Evolutionary conservation across 2,113 vertebrate species (phyloP).

Genomic region (Dasyurus viverrinus): DNA sequence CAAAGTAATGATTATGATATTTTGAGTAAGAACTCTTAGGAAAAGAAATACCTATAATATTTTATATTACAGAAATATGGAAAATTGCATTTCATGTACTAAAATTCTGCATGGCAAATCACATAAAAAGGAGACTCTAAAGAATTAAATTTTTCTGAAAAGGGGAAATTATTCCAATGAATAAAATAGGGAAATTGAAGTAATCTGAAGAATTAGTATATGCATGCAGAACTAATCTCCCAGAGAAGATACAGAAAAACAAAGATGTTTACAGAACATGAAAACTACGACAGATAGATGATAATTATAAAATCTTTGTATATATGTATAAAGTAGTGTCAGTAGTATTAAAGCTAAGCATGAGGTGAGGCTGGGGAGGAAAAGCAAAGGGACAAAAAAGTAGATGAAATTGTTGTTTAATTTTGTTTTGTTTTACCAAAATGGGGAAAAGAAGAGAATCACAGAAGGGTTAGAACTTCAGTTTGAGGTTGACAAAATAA

Average conservation of each 20-base stretch:
- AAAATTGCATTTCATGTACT: not conserved
- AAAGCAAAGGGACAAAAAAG: not conserved
- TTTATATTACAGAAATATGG: not conserved
- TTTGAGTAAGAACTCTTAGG: not conserved
- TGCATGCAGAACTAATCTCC: not conserved
- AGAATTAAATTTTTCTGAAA: not conserved
- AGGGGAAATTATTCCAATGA: not conserved
- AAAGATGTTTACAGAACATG: not conserved
- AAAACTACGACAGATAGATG: not conserved
- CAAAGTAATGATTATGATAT: not conserved
- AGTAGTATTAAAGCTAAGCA: not conserved
- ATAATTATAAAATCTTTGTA: not conserved
- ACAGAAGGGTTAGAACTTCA: not conserved
- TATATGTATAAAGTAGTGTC: not conserved
- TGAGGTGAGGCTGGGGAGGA: not conserved
- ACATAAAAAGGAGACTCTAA: not conserved
- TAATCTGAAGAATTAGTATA: not conserved
- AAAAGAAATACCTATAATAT: not conserved
- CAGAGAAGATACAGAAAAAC: not conserved
- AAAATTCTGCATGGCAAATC: not conserved
- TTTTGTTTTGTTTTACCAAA: not conserved
- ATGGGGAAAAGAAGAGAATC: not conserved
- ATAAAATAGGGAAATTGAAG: not conserved
- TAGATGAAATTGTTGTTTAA: not conserved
- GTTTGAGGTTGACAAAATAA: not conserved